Base-by-base conservation (phyloP, 1,140 invertebrate species). In the Nomia melanderi region DNA sequence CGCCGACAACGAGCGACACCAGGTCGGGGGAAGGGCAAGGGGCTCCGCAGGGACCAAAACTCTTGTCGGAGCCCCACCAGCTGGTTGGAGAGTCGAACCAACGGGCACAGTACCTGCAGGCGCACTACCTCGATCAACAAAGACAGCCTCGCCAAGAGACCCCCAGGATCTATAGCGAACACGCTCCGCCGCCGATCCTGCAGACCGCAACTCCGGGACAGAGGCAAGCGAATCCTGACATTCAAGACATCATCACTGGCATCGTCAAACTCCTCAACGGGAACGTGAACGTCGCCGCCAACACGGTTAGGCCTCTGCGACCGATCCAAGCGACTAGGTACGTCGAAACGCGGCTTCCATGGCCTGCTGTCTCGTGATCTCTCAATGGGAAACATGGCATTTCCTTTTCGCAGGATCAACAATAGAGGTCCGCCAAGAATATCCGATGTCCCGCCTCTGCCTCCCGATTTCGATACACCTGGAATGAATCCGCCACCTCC, bases 201-300 rank as follows among this genome's bases (percentile, higher is more conserved):
- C 87, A 86, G 64, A 91, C 91, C 1, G 88, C 76, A 1, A 79
- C 81, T 82, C 86, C 89, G 83, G 88, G 86, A 79, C 91, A 77
- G 7, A 86, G 93, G 50, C 94, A 95, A 83, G 94, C 95, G 6
- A 95, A 95, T 88, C 96, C 96, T 25, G 96, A 97, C 89, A 97
- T 98, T 67, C 96, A 98, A 90, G 97, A 98, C 86, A 97, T 98
- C 17, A 97, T 98, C 63, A 97, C 96, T 9, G 97, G 97, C 14
- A 96, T 98, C 47, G 96, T 98, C 0, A 97, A 98, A 89, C 90
- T 98, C 1, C 91, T 98, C 1, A 97, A 98, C 83, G 97, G 97
- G 1, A 97, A 98, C 83, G 96, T 97, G 0, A 96, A 97, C 83
- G 95, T 96, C 0, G 95, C 96, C 82, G 94, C 95, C 0, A 96